Evolutionary conservation across 2,888 invertebrate species (phyloP), one percentile per base, ranked within the genome.

Genomic region (Scrobipalpa atriplicella): DNA sequence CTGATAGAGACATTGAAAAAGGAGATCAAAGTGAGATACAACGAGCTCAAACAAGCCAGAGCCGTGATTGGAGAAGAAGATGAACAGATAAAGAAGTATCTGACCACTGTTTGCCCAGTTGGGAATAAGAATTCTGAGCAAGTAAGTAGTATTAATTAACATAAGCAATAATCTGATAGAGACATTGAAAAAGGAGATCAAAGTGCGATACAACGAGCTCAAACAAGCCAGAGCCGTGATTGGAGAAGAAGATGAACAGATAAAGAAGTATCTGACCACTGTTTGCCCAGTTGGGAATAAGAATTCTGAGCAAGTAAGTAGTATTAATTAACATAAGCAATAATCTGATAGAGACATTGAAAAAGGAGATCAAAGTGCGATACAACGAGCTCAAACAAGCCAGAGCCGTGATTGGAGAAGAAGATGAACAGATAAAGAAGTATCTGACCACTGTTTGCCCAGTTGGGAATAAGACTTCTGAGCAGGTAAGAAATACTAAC

Each of bases 141-240:
- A 86, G 93, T 92, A 72, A 67, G 36, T n/a, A 29, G n/a, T n/a
- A n/a, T n/a, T n/a, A n/a, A n/a, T n/a, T n/a, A n/a, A n/a, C n/a
- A n/a, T n/a, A n/a, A n/a, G n/a, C 80, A 92, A 93, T 67, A 96
- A 96, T 66, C 94, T 95, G 67, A 96, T 97, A 70, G 84, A 93
- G 36, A 93, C 94, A 3, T 83, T 97, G 29, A 97, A 97, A 83
- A 96, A 95, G 75, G 96, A 96, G 75, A 95, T 96, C 62, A 95
- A 95, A 72, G 89, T 94, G 67, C 83, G 96, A 16, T 92, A 95
- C 0, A 78, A 89, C 11, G 94, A 95, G 76, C 89, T 96, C 64
- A 89, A 93, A 1, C 94, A 93, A 73, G 93, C 94, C 19, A 86
- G 88, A 67, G 92, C 93, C 0, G 81, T 92, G 1, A 90, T 93